Conservation (phyloP, 2,888 invertebrate genomes). For the Scaptomyza reducta region DNA sequence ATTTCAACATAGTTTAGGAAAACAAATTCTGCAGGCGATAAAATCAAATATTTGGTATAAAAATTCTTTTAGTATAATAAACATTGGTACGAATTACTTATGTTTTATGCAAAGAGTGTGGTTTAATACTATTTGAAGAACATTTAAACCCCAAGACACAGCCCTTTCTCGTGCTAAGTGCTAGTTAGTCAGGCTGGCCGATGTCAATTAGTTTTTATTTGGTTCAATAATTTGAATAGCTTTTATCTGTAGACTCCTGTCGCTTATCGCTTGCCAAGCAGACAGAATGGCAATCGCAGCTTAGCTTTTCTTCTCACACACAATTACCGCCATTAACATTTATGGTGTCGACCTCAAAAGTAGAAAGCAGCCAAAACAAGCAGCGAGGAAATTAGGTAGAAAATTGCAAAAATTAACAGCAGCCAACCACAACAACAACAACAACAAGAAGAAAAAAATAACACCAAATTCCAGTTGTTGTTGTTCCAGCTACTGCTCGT, state of each 20-base stretch:
- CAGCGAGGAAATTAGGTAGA: constrained; percentile 72
- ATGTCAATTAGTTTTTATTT: constrained; percentile 35
- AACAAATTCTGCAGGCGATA: background rate
- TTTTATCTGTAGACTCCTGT: constrained; percentile 3
- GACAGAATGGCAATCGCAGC: constrained; percentile 41
- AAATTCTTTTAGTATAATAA: background rate
- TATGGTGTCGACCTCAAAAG: constrained; percentile 60
- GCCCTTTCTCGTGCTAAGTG: background rate
- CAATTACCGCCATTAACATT: constrained; percentile 72
- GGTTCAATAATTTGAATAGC: constrained; percentile 31
- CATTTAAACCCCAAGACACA: background rate
- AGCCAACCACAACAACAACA: constrained; percentile 20
- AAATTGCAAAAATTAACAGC: constrained; percentile 78
- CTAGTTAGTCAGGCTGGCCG: background rate
- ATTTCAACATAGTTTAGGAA: background rate
- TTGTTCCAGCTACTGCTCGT: constrained; percentile 9
- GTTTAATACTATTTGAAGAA: too few relatives aligned
- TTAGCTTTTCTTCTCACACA: constrained; percentile 37
- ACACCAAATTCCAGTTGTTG: constrained; percentile 32
- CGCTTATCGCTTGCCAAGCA: constrained; percentile 39
- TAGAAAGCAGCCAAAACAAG: constrained; percentile 39
- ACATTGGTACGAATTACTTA: too few relatives aligned
- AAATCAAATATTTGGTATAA: background rate
- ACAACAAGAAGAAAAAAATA: constrained; percentile 11
- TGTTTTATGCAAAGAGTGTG: too few relatives aligned